Base-by-base conservation (phyloP, 1,140 invertebrate genomes). In the Drosophila albomicans region DNA sequence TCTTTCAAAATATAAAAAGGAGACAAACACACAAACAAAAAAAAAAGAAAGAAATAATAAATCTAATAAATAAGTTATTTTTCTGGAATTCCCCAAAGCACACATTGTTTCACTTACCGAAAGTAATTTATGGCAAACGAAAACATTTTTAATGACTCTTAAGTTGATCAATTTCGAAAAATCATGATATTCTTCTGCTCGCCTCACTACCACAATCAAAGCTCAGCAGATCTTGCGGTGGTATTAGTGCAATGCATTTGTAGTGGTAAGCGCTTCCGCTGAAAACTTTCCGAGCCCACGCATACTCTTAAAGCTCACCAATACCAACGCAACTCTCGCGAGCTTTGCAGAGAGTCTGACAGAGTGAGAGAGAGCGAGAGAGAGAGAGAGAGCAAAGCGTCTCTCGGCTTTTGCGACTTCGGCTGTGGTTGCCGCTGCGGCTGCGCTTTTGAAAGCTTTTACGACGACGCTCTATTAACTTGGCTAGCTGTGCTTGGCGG, bases 261-360 rank as follows among this genome's bases (percentile, higher is more conserved):
- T 87, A 65, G 51, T 84, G 45, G 84, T 87, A 30, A 54, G 46
- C 64, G 77, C 81, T 88, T 88, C 85, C 85, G 84, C 73, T 80
- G 82, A 51, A 35, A 74, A 69, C 76, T 88, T 88, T 70, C 58
- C 72, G 66, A 79, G 80, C 58, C 5, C 30, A 66, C 69, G 30
- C 65, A 82, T 7, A 87, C 82, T 25, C 10, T 11, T 41, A 66
- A n/a, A 38, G 2, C 28, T 3, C 11, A 75, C 73, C n/a, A 73
- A 76, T 10, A 81, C 82, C 38, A 46, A 11, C 15, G 8, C 11
- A 59, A 3, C 41, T 30, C 13, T 15, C 8, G n/a, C 5, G 46
- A 81, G 79, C 79, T 81, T 81, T 81, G 15, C 25, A 49, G 74
- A 81, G 79, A 73, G 79, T 59, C 25, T 15, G 3, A 28, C 5